Conservation (phyloP, 2,888 invertebrate genomes). For the Pachliopta kotzebuea region DNA sequence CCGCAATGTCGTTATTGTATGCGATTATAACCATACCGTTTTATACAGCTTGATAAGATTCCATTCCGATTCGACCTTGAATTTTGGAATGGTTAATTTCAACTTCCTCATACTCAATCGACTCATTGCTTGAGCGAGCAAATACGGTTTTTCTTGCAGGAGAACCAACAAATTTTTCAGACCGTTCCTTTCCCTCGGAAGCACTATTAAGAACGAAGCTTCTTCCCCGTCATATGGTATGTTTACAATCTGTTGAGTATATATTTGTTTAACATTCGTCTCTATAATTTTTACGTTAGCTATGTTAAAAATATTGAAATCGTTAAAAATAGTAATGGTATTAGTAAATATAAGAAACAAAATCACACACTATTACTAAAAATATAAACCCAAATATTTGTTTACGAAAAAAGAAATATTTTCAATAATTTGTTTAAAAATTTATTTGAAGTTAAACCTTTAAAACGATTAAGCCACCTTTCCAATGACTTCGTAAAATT, state of each 20-base stretch:
- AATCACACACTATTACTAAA: too few species aligned
- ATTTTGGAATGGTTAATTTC: slow-evolving; percentile 84
- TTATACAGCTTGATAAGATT: slow-evolving; percentile 41
- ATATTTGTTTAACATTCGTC: background rate
- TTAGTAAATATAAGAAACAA: too few species aligned
- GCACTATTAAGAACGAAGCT: slow-evolving; percentile 85
- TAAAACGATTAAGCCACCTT: too few species aligned
- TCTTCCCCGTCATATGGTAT: slow-evolving; percentile 84
- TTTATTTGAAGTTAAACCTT: too few species aligned
- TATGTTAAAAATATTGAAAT: too few species aligned
- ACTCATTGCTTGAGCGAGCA: slow-evolving; percentile 63
- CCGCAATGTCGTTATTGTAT: too few species aligned
- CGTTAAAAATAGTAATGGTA: too few species aligned
- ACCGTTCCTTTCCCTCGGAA: slow-evolving; percentile 84
- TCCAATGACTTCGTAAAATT: too few species aligned
- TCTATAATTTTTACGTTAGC: too few species aligned
- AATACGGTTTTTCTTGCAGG: slow-evolving; percentile 44
- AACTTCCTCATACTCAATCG: slow-evolving; percentile 68
- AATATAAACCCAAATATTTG: too few species aligned
- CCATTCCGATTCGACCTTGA: slow-evolving; percentile 54
- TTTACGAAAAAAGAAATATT: too few species aligned
- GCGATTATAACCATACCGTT: slow-evolving; percentile 39
- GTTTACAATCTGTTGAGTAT: slow-evolving; percentile 79
- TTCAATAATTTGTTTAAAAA: too few species aligned
- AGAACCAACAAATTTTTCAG: slow-evolving; percentile 54